Percentiles rank a stretch among this genome's conserved stretches.
Evolutionary conservation across 2,888 invertebrate genomes (phyloP).

Genomic region (Ennomos erosarius): DNA sequence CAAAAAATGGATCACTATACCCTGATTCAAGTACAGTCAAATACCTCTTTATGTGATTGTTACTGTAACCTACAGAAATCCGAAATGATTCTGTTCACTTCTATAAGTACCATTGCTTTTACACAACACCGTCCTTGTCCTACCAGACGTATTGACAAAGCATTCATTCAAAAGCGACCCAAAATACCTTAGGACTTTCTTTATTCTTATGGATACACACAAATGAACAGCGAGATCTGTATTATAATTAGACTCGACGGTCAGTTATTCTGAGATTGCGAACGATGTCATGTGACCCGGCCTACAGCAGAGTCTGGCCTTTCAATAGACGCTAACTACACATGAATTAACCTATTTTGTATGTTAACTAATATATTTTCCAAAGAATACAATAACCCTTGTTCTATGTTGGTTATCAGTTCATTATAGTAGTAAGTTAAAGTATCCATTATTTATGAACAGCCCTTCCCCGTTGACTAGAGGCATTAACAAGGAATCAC

Average conservation of each 20-base stretch:
- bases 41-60: too few species aligned
- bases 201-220: constrained; percentile 38
- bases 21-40: too few species aligned
- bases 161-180: constrained; percentile 8
- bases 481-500: constrained; percentile 8
- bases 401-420: constrained; percentile 11
- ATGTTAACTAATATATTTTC: constrained; percentile 20
- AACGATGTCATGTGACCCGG: constrained; percentile 71
- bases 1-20: too few species aligned
- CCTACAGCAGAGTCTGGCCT: constrained; percentile 49
- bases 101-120: not conserved
- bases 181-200: constrained; percentile 23
- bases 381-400: constrained; percentile 18
- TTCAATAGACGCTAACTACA: constrained; percentile 32
- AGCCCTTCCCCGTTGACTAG: not conserved
- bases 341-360: constrained; percentile 7
- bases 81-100: not conserved
- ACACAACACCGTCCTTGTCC: not conserved
- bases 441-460: constrained; percentile 39
- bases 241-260: constrained; percentile 76
- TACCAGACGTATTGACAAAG: not conserved
- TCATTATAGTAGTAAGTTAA: constrained; percentile 15
- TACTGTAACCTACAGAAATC: too few species aligned
- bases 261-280: constrained; percentile 77
- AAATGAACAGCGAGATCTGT: constrained; percentile 55